Evolutionary conservation across 2,113 vertebrate species (phyloP).

Genomic region (Tyto alba): DNA sequence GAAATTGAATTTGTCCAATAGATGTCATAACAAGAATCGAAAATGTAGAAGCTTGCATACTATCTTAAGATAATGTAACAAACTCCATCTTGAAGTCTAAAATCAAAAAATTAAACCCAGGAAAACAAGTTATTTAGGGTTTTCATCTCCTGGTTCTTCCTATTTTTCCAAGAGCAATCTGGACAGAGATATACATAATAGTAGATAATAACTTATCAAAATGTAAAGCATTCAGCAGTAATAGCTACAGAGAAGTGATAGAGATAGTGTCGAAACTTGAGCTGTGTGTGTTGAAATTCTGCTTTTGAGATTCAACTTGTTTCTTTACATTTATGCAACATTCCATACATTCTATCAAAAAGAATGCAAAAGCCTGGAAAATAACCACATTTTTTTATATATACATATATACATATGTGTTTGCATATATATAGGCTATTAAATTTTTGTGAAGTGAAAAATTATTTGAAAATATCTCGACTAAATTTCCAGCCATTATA

Average conservation of each 20-base stretch:
- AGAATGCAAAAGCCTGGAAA: neutral
- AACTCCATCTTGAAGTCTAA: neutral
- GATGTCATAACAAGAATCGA: neutral
- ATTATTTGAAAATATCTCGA: neutral
- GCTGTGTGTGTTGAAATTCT: neutral
- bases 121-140: neutral
- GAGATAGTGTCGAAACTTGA: no score
- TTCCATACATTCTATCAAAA: neutral
- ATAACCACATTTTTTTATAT: neutral
- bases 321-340: neutral
- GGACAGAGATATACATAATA: neutral
- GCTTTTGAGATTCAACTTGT: neutral
- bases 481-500: neutral
- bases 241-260: neutral
- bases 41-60: neutral
- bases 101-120: neutral
- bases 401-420: neutral
- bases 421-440: neutral
- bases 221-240: neutral
- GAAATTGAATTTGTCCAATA: neutral
- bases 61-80: neutral
- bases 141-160: neutral
- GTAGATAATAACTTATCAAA: neutral
- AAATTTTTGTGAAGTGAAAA: neutral
- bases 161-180: neutral